These are phyloP conservation scores for Oxyura jamaicensis DNA, from an alignment of 2,113 vertebrate genomes.

Conservation along the genomic window DNA sequence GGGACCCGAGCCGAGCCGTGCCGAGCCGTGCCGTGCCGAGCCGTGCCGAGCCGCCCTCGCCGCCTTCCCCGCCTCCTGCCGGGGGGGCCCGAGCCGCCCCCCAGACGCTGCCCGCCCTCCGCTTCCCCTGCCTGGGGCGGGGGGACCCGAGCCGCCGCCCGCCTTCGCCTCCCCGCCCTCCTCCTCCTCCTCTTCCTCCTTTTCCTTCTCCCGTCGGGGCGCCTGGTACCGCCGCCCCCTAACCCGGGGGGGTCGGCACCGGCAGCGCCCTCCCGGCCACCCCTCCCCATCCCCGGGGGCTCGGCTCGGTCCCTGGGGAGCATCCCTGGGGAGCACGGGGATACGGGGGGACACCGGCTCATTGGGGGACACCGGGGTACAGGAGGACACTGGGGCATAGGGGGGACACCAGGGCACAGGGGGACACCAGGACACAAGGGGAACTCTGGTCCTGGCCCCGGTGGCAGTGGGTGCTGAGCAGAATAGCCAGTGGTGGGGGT, in stretches of 20 bases:
- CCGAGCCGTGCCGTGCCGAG: too few relatives aligned
- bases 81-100: not conserved
- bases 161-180: not conserved
- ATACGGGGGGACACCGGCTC: not conserved
- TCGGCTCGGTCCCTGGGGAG: not conserved
- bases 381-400: not conserved
- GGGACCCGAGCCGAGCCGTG: not conserved
- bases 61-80: not conserved
- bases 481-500: fast-evolving
- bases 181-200: not conserved
- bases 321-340: not conserved
- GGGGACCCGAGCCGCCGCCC: not conserved
- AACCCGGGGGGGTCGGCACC: not conserved
- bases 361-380: not conserved
- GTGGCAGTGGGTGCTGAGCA: fast-evolving
- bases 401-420: not conserved
- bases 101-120: not conserved
- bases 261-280: not conserved
- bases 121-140: not conserved
- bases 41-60: not conserved
- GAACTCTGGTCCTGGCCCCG: not conserved
- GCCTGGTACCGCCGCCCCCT: not conserved
- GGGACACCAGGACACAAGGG: not conserved
- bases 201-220: not conserved
- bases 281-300: not conserved